phyloP scores from a whole-genome alignment of 2,113 vertebrate species.

The Anguilla japonica region DNA sequence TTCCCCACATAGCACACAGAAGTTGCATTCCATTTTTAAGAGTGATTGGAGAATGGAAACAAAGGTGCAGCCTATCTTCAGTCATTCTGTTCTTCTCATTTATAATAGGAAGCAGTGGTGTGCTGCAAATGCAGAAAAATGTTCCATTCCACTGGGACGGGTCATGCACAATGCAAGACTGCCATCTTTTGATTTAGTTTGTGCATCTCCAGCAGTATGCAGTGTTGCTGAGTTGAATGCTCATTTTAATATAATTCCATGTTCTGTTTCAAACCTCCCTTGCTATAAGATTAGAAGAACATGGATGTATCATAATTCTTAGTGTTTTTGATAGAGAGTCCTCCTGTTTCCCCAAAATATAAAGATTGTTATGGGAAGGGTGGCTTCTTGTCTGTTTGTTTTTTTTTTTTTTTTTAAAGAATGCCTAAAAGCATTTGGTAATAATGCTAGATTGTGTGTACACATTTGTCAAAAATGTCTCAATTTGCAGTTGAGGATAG shows the following conservation, averaged over 20 bases:
- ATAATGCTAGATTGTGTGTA: background rate
- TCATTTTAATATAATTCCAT: background rate
- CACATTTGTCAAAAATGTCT: background rate
- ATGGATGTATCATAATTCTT: background rate
- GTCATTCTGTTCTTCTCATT: conserved; percentile 6
- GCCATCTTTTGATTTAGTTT: conserved; percentile 28
- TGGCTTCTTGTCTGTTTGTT: too few species aligned
- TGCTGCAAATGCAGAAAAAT: too few species aligned
- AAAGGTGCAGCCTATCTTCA: background rate
- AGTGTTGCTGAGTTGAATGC: background rate
- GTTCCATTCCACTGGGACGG: background rate
- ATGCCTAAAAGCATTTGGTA: background rate
- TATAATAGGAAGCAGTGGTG: background rate
- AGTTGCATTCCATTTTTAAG: background rate
- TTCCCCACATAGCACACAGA: too few species aligned
- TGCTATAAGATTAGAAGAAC: background rate
- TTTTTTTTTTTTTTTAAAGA: background rate
- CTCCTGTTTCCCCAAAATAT: too few species aligned
- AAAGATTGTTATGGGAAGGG: too few species aligned
- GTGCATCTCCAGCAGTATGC: background rate
- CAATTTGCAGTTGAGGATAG: background rate
- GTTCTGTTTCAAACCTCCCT: too few species aligned
- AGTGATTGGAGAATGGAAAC: background rate
- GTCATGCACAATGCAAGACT: conserved; percentile 22
- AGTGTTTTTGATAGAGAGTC: too few species aligned